Percentiles rank a stretch among this genome's conserved stretches.
phyloP scores from a whole-genome alignment of 2,797 vertebrate species.

The Ctenochaetus hawaiiensis region DNA sequence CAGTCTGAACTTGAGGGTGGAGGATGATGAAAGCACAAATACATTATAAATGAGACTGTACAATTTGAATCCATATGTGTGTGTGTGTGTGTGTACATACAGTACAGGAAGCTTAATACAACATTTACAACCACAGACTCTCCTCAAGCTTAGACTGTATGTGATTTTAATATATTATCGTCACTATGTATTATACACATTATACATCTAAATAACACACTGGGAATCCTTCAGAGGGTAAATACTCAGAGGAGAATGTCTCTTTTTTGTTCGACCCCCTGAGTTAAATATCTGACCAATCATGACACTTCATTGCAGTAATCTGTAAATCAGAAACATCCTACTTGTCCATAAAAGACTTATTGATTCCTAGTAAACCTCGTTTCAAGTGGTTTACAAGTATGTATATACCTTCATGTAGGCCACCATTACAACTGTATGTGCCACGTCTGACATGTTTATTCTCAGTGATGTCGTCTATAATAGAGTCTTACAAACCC shows the following conservation, averaged over 20 bases:
- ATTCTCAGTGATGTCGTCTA: background rate
- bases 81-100: background rate
- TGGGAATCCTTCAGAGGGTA: too few species aligned
- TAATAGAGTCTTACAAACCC: conserved; percentile 3
- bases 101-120: background rate
- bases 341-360: background rate
- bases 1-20: conserved; percentile 39
- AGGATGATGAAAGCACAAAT: conserved; percentile 44
- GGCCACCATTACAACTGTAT: background rate
- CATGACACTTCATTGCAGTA: background rate
- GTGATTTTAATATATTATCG: too few species aligned
- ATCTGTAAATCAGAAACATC: background rate
- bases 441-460: conserved; percentile 13
- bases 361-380: background rate
- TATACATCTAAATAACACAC: too few species aligned
- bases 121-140: background rate
- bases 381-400: background rate
- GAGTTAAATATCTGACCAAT: too few species aligned
- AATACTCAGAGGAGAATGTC: too few species aligned
- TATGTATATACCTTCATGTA: conserved; percentile 5
- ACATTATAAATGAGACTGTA: conserved; percentile 50
- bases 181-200: too few species aligned
- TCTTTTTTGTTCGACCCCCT: too few species aligned
- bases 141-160: background rate
- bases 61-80: conserved; percentile 1